Percentiles rank a stretch among this genome's conserved stretches.
These are phyloP conservation scores for Podilymbus podiceps DNA, from an alignment of 2,113 vertebrate genomes.

Conservation along the genomic window DNA sequence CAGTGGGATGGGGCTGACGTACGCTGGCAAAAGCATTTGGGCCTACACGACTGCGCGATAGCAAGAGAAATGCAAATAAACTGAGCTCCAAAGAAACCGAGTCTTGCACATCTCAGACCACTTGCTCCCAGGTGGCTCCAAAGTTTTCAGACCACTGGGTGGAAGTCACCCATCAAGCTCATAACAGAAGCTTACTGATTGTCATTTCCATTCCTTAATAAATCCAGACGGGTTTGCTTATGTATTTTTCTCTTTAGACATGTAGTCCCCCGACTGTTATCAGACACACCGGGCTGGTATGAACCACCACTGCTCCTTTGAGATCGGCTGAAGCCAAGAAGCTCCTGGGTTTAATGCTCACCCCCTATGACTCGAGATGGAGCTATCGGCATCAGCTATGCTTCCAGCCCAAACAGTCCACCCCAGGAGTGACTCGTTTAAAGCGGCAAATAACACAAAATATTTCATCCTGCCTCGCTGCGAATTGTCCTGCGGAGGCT, in stretches of 20 bases:
- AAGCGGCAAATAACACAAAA: background rate
- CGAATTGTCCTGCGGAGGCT: background rate
- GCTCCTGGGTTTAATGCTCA: background rate
- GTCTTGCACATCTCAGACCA: background rate
- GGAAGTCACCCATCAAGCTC: background rate
- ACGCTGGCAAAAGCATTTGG: background rate
- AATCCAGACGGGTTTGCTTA: background rate
- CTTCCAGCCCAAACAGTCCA: background rate
- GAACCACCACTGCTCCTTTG: background rate
- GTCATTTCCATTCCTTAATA: background rate
- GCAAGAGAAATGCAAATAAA: background rate
- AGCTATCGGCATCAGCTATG: background rate
- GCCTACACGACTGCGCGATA: background rate
- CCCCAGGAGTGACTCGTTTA: background rate
- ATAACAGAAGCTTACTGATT: background rate
- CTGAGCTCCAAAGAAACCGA: background rate
- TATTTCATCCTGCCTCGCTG: background rate
- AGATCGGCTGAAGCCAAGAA: background rate
- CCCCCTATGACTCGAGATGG: accelerated
- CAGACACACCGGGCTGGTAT: background rate
- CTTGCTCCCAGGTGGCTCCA: background rate
- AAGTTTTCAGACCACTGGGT: background rate
- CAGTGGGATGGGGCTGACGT: background rate
- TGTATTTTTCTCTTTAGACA: background rate
- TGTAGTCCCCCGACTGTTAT: background rate